These are phyloP conservation scores for Bursaphelenchus okinawaensis DNA, from an alignment of 2,888 invertebrate species.

Conservation along the genomic window DNA sequence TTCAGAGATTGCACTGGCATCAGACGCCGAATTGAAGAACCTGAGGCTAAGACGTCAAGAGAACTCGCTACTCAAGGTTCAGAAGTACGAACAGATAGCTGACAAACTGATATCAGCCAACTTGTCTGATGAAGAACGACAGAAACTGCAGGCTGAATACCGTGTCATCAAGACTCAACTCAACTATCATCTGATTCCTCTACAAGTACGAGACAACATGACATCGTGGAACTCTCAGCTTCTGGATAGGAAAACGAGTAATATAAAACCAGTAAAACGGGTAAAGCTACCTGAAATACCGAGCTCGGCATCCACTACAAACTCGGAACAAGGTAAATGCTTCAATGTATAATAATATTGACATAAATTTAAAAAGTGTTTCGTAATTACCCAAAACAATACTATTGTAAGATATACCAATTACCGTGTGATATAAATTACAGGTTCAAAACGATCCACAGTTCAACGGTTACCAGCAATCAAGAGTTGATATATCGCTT, in stretches of 20 bases:
- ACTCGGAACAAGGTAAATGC: background rate
- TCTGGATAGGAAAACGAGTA: conserved; percentile 20
- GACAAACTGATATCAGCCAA: conserved; percentile 50
- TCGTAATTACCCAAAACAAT: too few relatives aligned
- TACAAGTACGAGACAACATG: conserved; percentile 39
- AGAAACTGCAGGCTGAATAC: conserved; percentile 49
- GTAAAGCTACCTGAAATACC: background rate
- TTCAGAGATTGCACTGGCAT: conserved; percentile 50
- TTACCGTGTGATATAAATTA: too few relatives aligned
- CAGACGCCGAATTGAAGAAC: conserved; percentile 48
- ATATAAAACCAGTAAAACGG: background rate
- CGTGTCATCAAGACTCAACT: conserved; percentile 52
- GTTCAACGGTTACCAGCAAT: too few relatives aligned
- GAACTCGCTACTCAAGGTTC: conserved; percentile 46
- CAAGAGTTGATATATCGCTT: too few relatives aligned
- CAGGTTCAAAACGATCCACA: too few relatives aligned
- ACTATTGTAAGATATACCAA: too few relatives aligned
- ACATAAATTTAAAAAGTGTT: too few relatives aligned
- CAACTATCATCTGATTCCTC: conserved; percentile 51
- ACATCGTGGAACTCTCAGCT: conserved; percentile 53
- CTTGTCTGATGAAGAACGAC: conserved; percentile 39
- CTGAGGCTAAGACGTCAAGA: conserved; percentile 49
- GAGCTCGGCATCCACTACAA: background rate
- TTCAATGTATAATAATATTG: background rate
- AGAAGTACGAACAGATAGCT: conserved; percentile 49